phyloP scores from a whole-genome alignment of 1,140 invertebrate genomes.

The Apis florea region DNA sequence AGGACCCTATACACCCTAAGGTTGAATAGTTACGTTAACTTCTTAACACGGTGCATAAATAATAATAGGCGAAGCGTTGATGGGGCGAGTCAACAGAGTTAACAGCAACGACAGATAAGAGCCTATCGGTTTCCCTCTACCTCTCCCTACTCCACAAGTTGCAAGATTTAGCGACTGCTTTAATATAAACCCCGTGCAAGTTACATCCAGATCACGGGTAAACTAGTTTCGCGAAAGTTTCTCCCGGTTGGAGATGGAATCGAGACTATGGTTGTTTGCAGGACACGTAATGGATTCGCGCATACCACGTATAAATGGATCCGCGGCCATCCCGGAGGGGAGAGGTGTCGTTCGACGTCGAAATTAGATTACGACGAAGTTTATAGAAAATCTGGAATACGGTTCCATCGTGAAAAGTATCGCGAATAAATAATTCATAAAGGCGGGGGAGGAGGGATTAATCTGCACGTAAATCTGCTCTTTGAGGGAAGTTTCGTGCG shows the following conservation, averaged over 20 bases:
- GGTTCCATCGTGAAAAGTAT: not conserved
- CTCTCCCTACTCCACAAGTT: not conserved
- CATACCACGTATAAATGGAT: not conserved
- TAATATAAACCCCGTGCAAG: slow-evolving; percentile 58
- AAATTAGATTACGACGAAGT: slow-evolving; percentile 26
- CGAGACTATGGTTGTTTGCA: slow-evolving; percentile 15
- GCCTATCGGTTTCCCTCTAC: slow-evolving; percentile 17
- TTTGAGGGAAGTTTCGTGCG: not conserved
- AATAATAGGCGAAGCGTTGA: slow-evolving; percentile 3
- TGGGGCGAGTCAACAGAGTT: slow-evolving; percentile 17
- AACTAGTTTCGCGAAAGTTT: slow-evolving; percentile 65
- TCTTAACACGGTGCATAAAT: slow-evolving; percentile 35
- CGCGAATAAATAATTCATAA: slow-evolving; percentile 34
- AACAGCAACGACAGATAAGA: slow-evolving; percentile 5
- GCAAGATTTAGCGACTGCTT: slow-evolving; percentile 56
- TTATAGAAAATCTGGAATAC: slow-evolving; percentile 18
- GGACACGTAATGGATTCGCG: slow-evolving; percentile 26
- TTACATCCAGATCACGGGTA: slow-evolving; percentile 59
- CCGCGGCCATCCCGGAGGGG: not conserved
- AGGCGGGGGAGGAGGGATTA: not conserved
- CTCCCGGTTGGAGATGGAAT: slow-evolving; percentile 38
- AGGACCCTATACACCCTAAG: no score
- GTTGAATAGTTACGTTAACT: slow-evolving; percentile 5
- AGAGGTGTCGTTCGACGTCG: not conserved
- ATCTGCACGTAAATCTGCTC: slow-evolving; percentile 26